Base-by-base conservation (phyloP, 2,888 invertebrate species). In the Tetragnatha montana region DNA sequence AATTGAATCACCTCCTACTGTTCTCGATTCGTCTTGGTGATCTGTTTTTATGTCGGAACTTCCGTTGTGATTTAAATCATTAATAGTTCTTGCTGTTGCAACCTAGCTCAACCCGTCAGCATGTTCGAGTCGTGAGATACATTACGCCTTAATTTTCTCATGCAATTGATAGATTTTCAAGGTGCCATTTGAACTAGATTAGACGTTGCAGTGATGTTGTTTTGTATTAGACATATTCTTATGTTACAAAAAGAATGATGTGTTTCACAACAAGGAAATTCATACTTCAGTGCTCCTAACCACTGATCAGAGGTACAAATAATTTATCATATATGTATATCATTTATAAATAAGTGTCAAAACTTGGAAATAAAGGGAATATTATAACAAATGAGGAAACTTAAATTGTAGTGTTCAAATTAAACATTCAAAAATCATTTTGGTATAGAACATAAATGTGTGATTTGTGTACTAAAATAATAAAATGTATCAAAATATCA, bases 1-100 rank as follows among this genome's bases (percentile, higher is more conserved):
- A 71, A 81, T 81, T 71, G 70, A 81, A 21, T 60, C 81, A 19
- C 49, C 71, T 71, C 21, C 49, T 81, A 19, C 76, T 68, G n/a
- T 80, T 71, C 70, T 49, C 68, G 22, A 19, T 12, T 6, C 60
- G 60, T 17, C 70, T 19, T 47, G 6, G 14, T 68, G 12, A 8
- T 70, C 19, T 70, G 50, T 81, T 70, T 81, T 79, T 70, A 50
- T 19, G 68, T 47, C 19, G 49, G 47, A 49, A 81, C 71, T 81
- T 81, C 81, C 49, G 69, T 21, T 71, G 70, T 19, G 10, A 81
- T 81, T 81, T 47, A 12, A 60, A 78, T 21, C 50, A n/a, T 14
- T 78, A 60, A 78, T 78, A 60, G 60, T 60, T 60, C 60, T 17
- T 60, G 7, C 17, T 17, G 10, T 60, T 60, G 6, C 60, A 4